These are phyloP conservation scores for Melanargia galathea DNA, from an alignment of 2,888 invertebrate species.

Conservation along the genomic window DNA sequence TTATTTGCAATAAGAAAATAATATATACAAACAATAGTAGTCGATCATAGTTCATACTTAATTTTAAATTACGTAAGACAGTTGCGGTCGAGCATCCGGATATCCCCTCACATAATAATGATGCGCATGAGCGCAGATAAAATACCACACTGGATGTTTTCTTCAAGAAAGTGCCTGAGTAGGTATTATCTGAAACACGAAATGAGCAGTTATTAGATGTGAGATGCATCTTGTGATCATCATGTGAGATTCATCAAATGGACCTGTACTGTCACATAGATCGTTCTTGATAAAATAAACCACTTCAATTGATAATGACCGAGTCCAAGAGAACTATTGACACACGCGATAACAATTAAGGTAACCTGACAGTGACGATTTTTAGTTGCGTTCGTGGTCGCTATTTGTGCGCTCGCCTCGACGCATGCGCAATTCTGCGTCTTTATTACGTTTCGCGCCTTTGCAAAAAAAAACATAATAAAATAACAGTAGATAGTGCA, in stretches of 20 bases:
- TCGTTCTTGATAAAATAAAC: constrained; percentile 19
- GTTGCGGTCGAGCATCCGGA: constrained; percentile 13
- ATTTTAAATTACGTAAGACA: constrained; percentile 12
- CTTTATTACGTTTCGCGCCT: constrained; percentile 35
- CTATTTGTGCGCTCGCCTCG: constrained; percentile 54
- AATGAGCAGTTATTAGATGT: not conserved
- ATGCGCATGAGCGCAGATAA: not conserved
- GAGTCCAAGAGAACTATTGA: constrained; percentile 22
- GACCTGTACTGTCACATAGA: not conserved
- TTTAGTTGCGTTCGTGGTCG: constrained; percentile 56
- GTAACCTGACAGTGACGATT: constrained; percentile 22
- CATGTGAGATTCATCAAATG: not conserved
- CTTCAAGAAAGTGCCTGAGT: not conserved
- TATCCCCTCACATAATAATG: constrained; percentile 9
- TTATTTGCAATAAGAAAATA: not conserved
- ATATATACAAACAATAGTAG: not conserved
- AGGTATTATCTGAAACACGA: constrained; percentile 3
- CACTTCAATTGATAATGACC: constrained; percentile 24
- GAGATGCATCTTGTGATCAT: not conserved
- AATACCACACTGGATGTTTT: not conserved
- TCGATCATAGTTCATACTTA: constrained; percentile 4
- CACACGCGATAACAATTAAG: constrained; percentile 32
- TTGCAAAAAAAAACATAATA: constrained; percentile 19
- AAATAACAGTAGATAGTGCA: constrained; percentile 22
- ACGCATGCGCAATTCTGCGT: constrained; percentile 42